These are phyloP conservation scores for Coelogynopora nodosa DNA, from an alignment of 2,888 invertebrate genomes.

Conservation along the genomic window DNA sequence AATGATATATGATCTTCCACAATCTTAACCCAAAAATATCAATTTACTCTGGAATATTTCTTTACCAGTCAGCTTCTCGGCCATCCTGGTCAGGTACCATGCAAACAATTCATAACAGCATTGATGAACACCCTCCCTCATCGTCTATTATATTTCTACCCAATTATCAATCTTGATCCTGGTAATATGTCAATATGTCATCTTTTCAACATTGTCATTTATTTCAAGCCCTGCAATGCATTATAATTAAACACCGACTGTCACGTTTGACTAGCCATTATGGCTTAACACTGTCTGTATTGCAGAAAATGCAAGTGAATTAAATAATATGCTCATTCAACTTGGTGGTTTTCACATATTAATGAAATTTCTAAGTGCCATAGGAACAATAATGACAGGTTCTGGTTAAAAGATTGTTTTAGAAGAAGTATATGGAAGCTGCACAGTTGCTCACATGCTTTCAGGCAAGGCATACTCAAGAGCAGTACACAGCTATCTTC, in stretches of 20 bases:
- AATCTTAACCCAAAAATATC: background rate
- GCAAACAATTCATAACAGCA: slow-evolving; percentile 9
- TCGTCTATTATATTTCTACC: background rate
- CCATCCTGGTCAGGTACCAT: slow-evolving; percentile 1
- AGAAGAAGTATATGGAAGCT: background rate
- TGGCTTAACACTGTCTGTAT: background rate
- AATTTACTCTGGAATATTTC: background rate
- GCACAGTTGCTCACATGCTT: background rate
- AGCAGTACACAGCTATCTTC: slow-evolving; percentile 10
- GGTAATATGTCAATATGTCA: background rate
- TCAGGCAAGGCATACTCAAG: background rate
- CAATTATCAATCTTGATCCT: background rate
- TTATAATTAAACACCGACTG: background rate
- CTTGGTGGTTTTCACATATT: background rate
- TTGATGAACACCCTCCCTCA: background rate
- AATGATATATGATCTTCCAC: background rate
- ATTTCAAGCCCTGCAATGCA: background rate
- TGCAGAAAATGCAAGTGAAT: background rate
- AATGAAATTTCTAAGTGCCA: slow-evolving; percentile 11
- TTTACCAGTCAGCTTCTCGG: background rate
- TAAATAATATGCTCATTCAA: background rate
- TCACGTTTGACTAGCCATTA: slow-evolving; percentile 6
- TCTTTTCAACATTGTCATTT: background rate
- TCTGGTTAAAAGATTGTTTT: background rate
- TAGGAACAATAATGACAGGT: background rate